These are phyloP conservation scores for Gastracanthus pulcherrimus DNA, from an alignment of 2,888 invertebrate genomes.

Conservation along the genomic window DNA sequence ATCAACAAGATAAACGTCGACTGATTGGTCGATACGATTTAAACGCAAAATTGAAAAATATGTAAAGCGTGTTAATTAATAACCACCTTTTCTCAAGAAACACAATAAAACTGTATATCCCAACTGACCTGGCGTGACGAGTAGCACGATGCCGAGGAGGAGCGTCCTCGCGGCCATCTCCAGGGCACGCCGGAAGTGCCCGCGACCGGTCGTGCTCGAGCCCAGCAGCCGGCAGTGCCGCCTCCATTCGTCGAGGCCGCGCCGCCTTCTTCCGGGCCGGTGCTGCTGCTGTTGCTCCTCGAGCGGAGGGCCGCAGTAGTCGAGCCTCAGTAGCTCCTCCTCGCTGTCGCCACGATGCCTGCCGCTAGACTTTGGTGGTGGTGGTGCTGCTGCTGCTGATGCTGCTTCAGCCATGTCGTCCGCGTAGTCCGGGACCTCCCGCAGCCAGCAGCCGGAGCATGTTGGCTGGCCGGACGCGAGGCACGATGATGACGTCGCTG, in stretches of 20 bases:
- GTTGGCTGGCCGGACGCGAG: constrained; percentile 73
- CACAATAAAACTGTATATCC: not conserved
- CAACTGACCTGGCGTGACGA: constrained; percentile 73
- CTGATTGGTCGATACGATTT: too few relatives aligned
- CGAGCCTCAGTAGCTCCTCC: constrained; percentile 14
- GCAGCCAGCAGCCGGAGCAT: constrained; percentile 66
- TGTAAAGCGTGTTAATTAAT: too few relatives aligned
- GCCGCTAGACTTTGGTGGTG: too few relatives aligned
- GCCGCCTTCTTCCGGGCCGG: not conserved
- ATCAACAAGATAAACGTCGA: too few relatives aligned
- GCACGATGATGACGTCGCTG: constrained; percentile 46
- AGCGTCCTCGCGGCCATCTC: constrained; percentile 73
- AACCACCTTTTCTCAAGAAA: not conserved
- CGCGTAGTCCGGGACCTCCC: constrained; percentile 59
- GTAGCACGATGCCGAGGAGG: constrained; percentile 73
- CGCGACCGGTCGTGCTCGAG: constrained; percentile 55
- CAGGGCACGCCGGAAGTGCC: constrained; percentile 67
- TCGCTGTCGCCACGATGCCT: constrained; percentile 63
- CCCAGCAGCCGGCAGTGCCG: constrained; percentile 64
- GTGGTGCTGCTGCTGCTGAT: too few relatives aligned
- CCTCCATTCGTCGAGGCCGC: constrained; percentile 51
- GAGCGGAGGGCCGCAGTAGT: too few relatives aligned
- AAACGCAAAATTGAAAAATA: too few relatives aligned
- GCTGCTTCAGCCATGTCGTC: constrained; percentile 58
- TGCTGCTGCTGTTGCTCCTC: constrained; percentile 58